These are phyloP conservation scores for Ips nitidus DNA, from an alignment of 1,140 invertebrate species.

Conservation along the genomic window DNA sequence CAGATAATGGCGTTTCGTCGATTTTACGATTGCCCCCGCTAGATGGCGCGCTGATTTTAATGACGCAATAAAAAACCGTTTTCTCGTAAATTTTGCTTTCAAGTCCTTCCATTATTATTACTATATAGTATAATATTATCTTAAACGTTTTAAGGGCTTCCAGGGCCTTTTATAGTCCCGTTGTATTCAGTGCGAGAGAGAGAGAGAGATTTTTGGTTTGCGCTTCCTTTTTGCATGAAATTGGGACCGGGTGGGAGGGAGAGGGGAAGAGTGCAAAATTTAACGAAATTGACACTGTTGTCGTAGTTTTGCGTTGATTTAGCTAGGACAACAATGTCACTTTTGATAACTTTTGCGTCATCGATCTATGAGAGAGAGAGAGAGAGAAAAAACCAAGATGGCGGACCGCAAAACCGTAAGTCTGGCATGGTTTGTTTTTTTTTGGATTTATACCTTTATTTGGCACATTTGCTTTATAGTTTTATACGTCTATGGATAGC, in stretches of 20 bases:
- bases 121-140: constrained; percentile 35
- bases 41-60: constrained; percentile 40
- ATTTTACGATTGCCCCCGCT: constrained; percentile 37
- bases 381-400: neutral
- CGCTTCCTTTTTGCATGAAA: too few species aligned
- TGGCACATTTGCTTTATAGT: too few species aligned
- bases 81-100: constrained; percentile 42
- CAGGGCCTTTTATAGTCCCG: neutral
- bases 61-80: constrained; percentile 38
- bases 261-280: constrained; percentile 34
- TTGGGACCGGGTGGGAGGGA: neutral
- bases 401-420: too few species aligned
- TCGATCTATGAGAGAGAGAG: neutral
- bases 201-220: too few species aligned
- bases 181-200: too few species aligned
- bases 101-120: constrained; percentile 43
- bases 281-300: constrained; percentile 44
- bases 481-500: too few species aligned
- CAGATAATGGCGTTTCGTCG: constrained; percentile 36
- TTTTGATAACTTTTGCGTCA: constrained; percentile 40
- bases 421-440: too few species aligned
- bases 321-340: constrained; percentile 43
- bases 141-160: constrained; percentile 47
- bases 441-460: too few species aligned
- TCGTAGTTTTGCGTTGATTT: constrained; percentile 41